Evolutionary conservation across 2,888 invertebrate species (phyloP), one percentile per base, ranked within the genome.

Genomic region (Liodrosophila aerea): DNA sequence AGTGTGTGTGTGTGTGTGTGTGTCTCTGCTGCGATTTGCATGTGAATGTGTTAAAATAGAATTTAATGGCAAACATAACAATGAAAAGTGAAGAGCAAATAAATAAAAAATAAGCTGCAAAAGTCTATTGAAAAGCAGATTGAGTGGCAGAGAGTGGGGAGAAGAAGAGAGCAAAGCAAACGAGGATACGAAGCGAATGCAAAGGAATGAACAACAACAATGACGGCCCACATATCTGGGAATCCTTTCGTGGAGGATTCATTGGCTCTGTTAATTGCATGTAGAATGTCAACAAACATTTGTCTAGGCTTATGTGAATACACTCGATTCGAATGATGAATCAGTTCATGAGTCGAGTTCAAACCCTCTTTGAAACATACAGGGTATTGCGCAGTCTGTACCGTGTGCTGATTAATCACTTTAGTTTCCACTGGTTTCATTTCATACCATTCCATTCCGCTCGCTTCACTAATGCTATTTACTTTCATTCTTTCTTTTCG

Each of bases 11-110:
- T 40, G 40, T n/a, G 4, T 58, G 50, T 40, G n/a, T n/a, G n/a
- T n/a, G n/a, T n/a, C n/a, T n/a, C 76, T 47, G 46, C 59, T 49
- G 59, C 45, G 67, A 78, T 78, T 78, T 85, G 83, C 77, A 85
- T 85, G 83, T 74, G 77, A 78, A 78, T 78, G 78, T 82, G 71
- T 72, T 63, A 60, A 83, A 78, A 78, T 85, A 72, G 83, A 85
- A 75, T 85, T 85, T 82, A 61, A 78, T 83, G 80, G 56, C 56
- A 61, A 57, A 54, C 62, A 68, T 64, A 71, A 60, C 75, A 74
- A 74, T 64, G 46, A 74, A 63, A 74, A 63, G 59, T 70, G 67
- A 75, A 62, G 59, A 67, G 85, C 64, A 78, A 75, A 85, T 71
- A 78, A 82, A 78, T 67, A 83, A 67, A 73, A 22, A 63, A 52